phyloP scores from a whole-genome alignment of 2,113 vertebrate species.

The Clarias macrocephalus region DNA sequence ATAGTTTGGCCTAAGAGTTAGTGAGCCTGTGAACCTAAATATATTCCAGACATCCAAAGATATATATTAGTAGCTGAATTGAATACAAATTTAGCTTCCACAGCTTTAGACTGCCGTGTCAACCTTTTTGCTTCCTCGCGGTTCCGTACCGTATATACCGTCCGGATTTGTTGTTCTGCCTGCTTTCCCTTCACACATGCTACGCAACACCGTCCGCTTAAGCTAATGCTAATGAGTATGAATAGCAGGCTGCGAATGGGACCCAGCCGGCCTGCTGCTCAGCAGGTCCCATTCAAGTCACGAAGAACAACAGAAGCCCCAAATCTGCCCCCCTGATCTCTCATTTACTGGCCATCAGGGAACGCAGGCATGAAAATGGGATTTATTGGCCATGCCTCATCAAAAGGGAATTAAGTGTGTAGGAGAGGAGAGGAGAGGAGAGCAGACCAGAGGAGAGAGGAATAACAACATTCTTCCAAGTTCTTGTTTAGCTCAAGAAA shows the following conservation, averaged over 20 bases:
- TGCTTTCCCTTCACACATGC: conserved; percentile 25
- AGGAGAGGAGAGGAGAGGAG: conserved; percentile 27
- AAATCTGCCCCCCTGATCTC: conserved; percentile 87
- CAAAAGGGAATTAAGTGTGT: conserved; percentile 81
- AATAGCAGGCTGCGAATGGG: conserved; percentile 52
- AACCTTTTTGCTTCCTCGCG: neutral
- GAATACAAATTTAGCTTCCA: neutral
- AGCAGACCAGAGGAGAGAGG: neutral
- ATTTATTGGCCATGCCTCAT: conserved; percentile 90
- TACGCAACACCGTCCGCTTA: conserved; percentile 42
- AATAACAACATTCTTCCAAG: neutral
- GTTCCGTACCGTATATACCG: neutral
- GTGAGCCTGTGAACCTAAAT: conserved; percentile 10
- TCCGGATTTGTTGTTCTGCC: neutral
- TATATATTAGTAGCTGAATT: neutral
- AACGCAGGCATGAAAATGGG: conserved; percentile 79
- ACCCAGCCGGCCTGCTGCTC: conserved; percentile 61
- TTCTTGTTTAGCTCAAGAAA: conserved; percentile 3
- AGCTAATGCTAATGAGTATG: conserved; percentile 56
- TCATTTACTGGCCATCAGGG: conserved; percentile 84
- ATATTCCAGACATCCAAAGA: neutral
- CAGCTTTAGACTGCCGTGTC: neutral
- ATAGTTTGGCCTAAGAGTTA: conserved; percentile 64
- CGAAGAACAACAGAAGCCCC: conserved; percentile 71
- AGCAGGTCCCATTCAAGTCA: conserved; percentile 70